phyloP scores from a whole-genome alignment of 1,140 invertebrate species.

The Argopecten irradians region DNA sequence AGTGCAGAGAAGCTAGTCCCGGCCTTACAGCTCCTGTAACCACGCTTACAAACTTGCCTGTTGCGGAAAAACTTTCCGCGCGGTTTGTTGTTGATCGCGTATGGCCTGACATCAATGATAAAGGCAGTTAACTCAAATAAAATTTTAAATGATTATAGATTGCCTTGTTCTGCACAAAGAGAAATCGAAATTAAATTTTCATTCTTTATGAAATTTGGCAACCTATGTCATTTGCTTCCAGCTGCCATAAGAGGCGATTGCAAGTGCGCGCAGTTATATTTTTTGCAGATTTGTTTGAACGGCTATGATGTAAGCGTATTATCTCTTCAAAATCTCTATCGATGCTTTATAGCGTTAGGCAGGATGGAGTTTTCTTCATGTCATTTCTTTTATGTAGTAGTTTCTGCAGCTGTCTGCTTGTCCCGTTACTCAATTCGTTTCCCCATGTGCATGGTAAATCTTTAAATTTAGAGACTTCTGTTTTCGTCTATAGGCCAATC shows the following conservation, averaged over 20 bases:
- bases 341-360: conserved; percentile 8
- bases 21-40: background rate
- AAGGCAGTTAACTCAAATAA: conserved; percentile 8
- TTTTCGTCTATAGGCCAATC: conserved; percentile 14
- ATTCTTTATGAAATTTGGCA: conserved; percentile 23
- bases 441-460: conserved; percentile 20
- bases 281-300: conserved; percentile 18
- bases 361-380: background rate
- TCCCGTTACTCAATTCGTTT: conserved; percentile 12
- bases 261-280: conserved; percentile 21
- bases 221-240: conserved; percentile 11
- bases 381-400: background rate
- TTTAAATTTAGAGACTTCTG: conserved; percentile 23
- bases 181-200: conserved; percentile 18
- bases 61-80: conserved; percentile 14
- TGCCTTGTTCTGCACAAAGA: conserved; percentile 15
- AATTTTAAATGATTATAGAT: conserved; percentile 14
- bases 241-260: conserved; percentile 20
- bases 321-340: conserved; percentile 18
- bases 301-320: conserved; percentile 4
- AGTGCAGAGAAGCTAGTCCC: background rate
- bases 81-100: conserved; percentile 19
- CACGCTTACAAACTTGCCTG: background rate
- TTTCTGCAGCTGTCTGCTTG: conserved; percentile 1
- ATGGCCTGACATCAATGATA: background rate